Evolutionary conservation across 2,888 invertebrate species (phyloP).

Genomic region (Ormyrus nitidulus): DNA sequence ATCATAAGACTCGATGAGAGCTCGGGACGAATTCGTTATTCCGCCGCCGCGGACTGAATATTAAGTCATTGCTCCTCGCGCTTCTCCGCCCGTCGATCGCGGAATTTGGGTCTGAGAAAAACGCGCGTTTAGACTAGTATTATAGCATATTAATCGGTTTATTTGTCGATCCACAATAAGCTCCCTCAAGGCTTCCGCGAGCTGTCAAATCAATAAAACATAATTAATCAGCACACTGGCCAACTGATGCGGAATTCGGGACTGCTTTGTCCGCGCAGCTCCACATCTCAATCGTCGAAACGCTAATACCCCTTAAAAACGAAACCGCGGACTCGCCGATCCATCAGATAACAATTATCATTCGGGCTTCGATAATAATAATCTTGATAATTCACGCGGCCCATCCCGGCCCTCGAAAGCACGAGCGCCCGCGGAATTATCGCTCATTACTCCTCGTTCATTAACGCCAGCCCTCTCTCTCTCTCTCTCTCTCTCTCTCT

Average conservation of each 20-base stretch:
- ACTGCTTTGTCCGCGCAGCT: background rate
- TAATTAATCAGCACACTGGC: too few species aligned
- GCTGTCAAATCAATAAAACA: too few species aligned
- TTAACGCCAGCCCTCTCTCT: constrained; percentile 3
- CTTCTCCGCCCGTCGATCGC: too few species aligned
- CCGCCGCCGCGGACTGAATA: too few species aligned
- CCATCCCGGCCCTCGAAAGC: constrained; percentile 11
- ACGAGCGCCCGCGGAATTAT: background rate
- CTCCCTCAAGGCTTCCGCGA: too few species aligned
- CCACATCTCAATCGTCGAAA: background rate
- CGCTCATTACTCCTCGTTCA: constrained; percentile 32
- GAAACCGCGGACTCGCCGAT: background rate
- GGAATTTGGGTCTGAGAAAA: too few species aligned
- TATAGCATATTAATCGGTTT: too few species aligned
- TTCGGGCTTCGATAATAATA: constrained; percentile 23
- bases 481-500: background rate
- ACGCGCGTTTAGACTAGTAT: too few species aligned
- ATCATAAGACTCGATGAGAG: constrained; percentile 14
- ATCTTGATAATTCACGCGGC: constrained; percentile 25
- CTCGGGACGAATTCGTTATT: background rate
- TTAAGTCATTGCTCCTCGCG: too few species aligned
- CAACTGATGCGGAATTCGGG: background rate
- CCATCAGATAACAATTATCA: constrained; percentile 39
- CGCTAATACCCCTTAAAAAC: too few species aligned
- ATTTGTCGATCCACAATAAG: too few species aligned